Conservation (phyloP, 1,140 invertebrate genomes). For the Megalopta genalis region DNA sequence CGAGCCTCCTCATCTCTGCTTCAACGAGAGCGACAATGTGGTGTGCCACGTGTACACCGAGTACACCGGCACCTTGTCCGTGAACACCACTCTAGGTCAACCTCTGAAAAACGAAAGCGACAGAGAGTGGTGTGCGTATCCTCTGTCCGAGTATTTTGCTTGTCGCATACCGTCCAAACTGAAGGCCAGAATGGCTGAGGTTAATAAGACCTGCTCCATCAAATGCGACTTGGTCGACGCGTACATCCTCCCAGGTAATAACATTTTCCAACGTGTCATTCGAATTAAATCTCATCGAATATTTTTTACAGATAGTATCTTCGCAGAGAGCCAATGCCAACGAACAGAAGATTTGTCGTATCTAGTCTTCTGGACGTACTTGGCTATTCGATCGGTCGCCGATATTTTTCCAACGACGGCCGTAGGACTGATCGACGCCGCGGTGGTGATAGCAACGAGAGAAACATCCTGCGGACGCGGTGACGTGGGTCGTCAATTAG, state of each 20-base stretch:
- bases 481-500: slow-evolving; percentile 89
- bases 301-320: slow-evolving; percentile 79
- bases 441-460: slow-evolving; percentile 88
- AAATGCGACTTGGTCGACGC: slow-evolving; percentile 85
- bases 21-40: slow-evolving; percentile 78
- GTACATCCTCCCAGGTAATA: slow-evolving; percentile 81
- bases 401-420: slow-evolving; percentile 89
- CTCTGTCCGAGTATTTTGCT: slow-evolving; percentile 80
- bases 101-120: slow-evolving; percentile 74
- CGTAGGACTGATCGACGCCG: slow-evolving; percentile 86
- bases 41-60: slow-evolving; percentile 84
- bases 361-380: slow-evolving; percentile 83
- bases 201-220: slow-evolving; percentile 81
- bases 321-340: slow-evolving; percentile 84
- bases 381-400: slow-evolving; percentile 85
- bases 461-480: slow-evolving; percentile 89
- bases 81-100: slow-evolving; percentile 81
- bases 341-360: slow-evolving; percentile 67
- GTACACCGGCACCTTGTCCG: slow-evolving; percentile 78
- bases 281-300: background rate
- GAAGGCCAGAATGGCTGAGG: slow-evolving; percentile 71
- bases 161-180: slow-evolving; percentile 81
- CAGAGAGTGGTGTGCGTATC: slow-evolving; percentile 82
- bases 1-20: slow-evolving; percentile 83
- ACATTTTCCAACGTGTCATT: no score